Percentiles rank a stretch among this genome's conserved stretches.
Evolutionary conservation across 2,113 vertebrate genomes (phyloP).

Genomic region (Myotis davidii): DNA sequence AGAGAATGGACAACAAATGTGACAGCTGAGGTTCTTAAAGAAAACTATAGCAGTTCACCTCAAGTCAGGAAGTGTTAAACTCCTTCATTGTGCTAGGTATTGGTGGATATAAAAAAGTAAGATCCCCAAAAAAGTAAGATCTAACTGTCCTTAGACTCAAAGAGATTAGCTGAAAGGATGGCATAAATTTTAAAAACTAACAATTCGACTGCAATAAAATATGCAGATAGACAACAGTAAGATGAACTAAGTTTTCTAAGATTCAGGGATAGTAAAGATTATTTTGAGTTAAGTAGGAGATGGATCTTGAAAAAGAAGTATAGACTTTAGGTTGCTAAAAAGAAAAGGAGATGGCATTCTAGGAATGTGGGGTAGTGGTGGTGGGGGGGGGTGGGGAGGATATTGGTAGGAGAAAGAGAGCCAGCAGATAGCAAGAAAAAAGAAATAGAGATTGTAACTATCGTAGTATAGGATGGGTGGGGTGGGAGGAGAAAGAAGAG

Average conservation of each 20-base stretch:
- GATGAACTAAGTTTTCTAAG: constrained; percentile 15
- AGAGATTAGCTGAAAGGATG: constrained; percentile 21
- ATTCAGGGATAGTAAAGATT: constrained; percentile 23
- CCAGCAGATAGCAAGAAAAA: not conserved
- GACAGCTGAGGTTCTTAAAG: constrained; percentile 36
- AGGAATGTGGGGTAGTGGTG: not conserved
- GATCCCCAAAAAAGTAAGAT: not conserved
- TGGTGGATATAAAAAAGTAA: not conserved
- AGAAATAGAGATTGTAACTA: not conserved
- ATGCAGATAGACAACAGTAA: not conserved
- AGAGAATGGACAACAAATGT: constrained; percentile 37
- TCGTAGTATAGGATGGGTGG: not conserved
- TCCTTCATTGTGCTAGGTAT: not conserved
- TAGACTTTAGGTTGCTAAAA: constrained; percentile 44
- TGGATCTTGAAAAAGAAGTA: constrained; percentile 49
- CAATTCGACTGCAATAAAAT: constrained; percentile 38
- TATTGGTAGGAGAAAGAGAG: not conserved
- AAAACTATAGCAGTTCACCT: constrained; percentile 32
- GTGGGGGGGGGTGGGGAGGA: not conserved
- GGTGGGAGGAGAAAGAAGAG: not conserved
- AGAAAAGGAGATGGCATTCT: not conserved
- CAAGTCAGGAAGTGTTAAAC: constrained; percentile 46
- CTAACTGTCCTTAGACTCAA: not conserved
- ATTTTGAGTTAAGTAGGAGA: constrained; percentile 9
- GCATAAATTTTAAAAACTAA: constrained; percentile 35